These are phyloP conservation scores for Drosophila silvestris DNA, from an alignment of 2,888 invertebrate genomes.

Conservation along the genomic window DNA sequence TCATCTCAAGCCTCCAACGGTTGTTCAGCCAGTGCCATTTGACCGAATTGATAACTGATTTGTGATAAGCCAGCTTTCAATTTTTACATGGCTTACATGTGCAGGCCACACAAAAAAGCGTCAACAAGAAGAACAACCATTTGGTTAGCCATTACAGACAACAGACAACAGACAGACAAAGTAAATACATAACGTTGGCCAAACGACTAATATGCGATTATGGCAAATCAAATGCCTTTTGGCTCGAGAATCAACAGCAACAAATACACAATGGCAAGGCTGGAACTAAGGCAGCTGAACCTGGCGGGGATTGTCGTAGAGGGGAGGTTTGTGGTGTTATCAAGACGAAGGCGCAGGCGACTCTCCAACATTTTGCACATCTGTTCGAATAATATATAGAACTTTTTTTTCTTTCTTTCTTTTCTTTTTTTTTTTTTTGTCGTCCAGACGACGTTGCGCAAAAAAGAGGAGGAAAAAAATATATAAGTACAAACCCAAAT, in stretches of 20 bases:
- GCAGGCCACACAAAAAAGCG: slow-evolving; percentile 3
- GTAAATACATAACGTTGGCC: slow-evolving; percentile 70
- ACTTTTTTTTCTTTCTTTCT: slow-evolving; percentile 34
- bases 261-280: slow-evolving; percentile 47
- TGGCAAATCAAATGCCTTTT: slow-evolving; percentile 76
- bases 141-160: slow-evolving; percentile 25
- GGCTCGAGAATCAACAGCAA: slow-evolving; percentile 65
- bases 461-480: slow-evolving; percentile 28
- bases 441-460: slow-evolving; percentile 61
- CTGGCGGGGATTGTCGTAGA: background rate
- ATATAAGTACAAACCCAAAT: slow-evolving; percentile 70
- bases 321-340: slow-evolving; percentile 3
- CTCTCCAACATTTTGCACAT: slow-evolving; percentile 74
- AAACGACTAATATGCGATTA: slow-evolving; percentile 80
- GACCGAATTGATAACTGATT: slow-evolving; percentile 68
- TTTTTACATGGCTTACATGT: slow-evolving; percentile 47
- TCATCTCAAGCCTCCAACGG: slow-evolving; percentile 15
- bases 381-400: slow-evolving; percentile 69
- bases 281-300: slow-evolving; percentile 12
- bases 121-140: slow-evolving; percentile 10
- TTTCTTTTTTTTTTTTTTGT: slow-evolving; percentile 27
- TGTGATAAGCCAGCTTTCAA: slow-evolving; percentile 75
- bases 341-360: slow-evolving; percentile 58
- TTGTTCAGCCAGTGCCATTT: slow-evolving; percentile 32
- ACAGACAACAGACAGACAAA: slow-evolving; percentile 65